These are phyloP conservation scores for Tetragonula clypearis DNA, from an alignment of 1,140 invertebrate genomes.

Conservation along the genomic window DNA sequence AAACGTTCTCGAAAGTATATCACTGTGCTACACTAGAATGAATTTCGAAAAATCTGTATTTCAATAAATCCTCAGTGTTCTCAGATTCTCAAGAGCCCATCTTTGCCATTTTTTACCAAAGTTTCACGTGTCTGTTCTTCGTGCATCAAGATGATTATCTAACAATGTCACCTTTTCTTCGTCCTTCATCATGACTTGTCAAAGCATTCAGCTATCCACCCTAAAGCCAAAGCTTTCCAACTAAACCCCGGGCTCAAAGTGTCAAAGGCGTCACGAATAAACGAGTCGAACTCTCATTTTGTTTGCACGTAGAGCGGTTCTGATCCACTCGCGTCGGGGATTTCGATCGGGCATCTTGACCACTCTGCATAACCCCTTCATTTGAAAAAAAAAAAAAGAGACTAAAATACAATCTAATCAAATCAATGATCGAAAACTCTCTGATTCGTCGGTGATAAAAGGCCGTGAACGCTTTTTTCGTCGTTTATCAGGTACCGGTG, in stretches of 20 bases:
- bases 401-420: neutral
- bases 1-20: neutral
- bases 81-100: neutral
- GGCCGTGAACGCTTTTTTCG: neutral
- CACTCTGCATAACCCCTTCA: slow-evolving; percentile 42
- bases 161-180: neutral
- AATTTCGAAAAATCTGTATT: neutral
- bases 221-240: neutral
- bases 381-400: neutral
- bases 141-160: neutral
- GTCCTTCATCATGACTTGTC: neutral
- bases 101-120: too few relatives aligned
- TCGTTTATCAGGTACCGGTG: slow-evolving; percentile 55
- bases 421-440: neutral
- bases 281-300: neutral
- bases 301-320: slow-evolving; percentile 25
- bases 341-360: slow-evolving; percentile 50
- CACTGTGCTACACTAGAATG: neutral
- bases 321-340: slow-evolving; percentile 46
- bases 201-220: neutral
- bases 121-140: neutral
- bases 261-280: neutral
- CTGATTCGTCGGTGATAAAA: too few relatives aligned
- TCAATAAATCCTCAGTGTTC: neutral
- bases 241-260: slow-evolving; percentile 23